Evolutionary conservation across 1,140 invertebrate species (phyloP).

Genomic region (Araneus ventricosus): DNA sequence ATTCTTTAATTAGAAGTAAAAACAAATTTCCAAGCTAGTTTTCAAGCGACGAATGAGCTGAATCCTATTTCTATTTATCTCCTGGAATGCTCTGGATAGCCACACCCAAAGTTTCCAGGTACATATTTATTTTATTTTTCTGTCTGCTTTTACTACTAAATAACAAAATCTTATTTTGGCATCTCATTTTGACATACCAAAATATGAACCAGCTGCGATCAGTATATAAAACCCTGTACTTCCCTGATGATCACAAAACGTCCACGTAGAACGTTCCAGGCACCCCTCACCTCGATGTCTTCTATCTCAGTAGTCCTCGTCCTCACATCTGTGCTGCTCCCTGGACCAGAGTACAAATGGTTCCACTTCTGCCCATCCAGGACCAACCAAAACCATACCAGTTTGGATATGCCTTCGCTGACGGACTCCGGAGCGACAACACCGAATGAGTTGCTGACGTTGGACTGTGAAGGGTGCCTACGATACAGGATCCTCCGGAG

Average conservation of each 20-base stretch:
- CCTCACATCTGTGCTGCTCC: not conserved
- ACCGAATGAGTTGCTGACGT: constrained; percentile 69
- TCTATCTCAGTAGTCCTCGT: constrained; percentile 1
- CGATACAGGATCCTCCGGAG: constrained; percentile 45
- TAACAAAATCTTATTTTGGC: too few relatives aligned
- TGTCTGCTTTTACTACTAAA: too few relatives aligned
- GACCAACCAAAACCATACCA: constrained; percentile 60
- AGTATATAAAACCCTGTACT: not conserved
- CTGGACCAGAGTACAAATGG: not conserved
- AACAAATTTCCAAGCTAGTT: too few relatives aligned
- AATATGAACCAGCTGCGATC: not conserved
- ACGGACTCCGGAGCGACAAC: constrained; percentile 37
- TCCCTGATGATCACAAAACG: not conserved
- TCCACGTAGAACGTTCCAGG: not conserved
- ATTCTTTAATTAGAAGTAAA: too few relatives aligned
- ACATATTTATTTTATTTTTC: too few relatives aligned
- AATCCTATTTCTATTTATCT: too few relatives aligned
- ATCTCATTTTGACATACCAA: too few relatives aligned
- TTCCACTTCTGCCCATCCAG: not conserved
- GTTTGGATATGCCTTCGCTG: constrained; percentile 60
- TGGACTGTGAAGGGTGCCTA: constrained; percentile 66
- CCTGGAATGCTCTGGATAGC: too few relatives aligned
- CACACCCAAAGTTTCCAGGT: too few relatives aligned
- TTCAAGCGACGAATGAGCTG: too few relatives aligned
- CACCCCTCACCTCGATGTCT: not conserved